Conservation (phyloP, 2,797 vertebrate genomes). For the Dermochelys coriacea region DNA sequence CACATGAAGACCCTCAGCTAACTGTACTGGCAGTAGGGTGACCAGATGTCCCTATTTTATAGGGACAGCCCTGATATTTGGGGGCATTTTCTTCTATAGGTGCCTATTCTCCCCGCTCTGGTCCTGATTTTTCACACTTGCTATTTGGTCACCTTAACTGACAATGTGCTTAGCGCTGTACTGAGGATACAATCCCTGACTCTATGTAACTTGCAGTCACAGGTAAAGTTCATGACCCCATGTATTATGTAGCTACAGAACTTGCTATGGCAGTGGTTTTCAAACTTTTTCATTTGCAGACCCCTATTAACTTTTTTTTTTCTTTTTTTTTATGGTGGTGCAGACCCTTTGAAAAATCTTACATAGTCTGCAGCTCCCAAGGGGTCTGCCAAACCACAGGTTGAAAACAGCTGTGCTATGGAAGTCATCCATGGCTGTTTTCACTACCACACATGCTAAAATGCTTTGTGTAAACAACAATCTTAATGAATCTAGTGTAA, state of each 20-base stretch:
- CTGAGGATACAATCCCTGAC: not conserved
- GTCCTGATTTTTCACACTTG: too few relatives aligned
- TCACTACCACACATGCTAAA: too few relatives aligned
- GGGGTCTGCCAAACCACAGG: not conserved
- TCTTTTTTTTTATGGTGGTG: not conserved
- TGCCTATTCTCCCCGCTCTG: too few relatives aligned
- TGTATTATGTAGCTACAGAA: not conserved
- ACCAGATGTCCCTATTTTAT: too few relatives aligned
- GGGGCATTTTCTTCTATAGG: too few relatives aligned
- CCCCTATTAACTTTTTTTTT: not conserved
- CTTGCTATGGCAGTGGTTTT: not conserved
- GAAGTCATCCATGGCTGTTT: slow-evolving; percentile 29
- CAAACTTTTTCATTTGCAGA: not conserved
- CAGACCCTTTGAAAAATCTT: not conserved
- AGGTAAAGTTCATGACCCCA: not conserved
- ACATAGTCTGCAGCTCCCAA: not conserved
- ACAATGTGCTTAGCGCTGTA: not conserved
- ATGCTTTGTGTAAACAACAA: too few relatives aligned
- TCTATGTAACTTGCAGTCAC: not conserved
- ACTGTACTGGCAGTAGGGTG: not conserved
- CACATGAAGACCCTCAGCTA: not conserved
- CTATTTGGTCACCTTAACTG: too few relatives aligned
- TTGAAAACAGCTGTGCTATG: not conserved
- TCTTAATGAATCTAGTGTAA: slow-evolving; percentile 36
- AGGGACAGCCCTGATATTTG: too few relatives aligned